Conservation (phyloP, 1,140 invertebrate genomes). For the Drosophila lowei region DNA sequence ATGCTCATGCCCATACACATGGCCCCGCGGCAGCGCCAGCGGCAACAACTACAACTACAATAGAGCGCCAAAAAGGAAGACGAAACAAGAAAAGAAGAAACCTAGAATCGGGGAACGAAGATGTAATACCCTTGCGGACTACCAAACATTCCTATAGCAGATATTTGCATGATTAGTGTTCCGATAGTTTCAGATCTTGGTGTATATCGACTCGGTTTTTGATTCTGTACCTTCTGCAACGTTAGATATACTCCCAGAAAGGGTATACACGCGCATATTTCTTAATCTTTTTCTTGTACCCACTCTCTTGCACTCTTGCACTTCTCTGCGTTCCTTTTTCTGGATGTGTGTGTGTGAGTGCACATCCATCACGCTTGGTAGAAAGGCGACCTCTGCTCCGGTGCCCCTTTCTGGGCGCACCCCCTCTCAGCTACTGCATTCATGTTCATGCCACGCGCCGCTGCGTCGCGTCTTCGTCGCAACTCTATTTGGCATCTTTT, state of each 20-base stretch:
- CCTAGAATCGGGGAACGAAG: too few relatives aligned
- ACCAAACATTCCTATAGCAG: too few relatives aligned
- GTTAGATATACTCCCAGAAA: background rate
- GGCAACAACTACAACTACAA: conserved; percentile 38
- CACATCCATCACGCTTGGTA: conserved; percentile 74
- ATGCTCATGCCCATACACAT: conserved; percentile 55
- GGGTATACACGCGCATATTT: conserved; percentile 54
- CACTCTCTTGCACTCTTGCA: conserved; percentile 20
- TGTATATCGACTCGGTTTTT: too few relatives aligned
- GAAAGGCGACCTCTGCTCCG: conserved; percentile 58
- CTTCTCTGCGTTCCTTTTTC: conserved; percentile 7
- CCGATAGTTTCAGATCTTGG: too few relatives aligned
- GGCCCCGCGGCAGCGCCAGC: background rate
- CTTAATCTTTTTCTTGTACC: conserved; percentile 73
- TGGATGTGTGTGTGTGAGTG: conserved; percentile 35
- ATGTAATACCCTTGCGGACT: too few relatives aligned
- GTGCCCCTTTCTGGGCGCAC: conserved; percentile 7
- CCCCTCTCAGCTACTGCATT: conserved; percentile 26
- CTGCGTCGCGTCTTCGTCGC: conserved; percentile 55
- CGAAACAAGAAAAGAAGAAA: conserved; percentile 6
- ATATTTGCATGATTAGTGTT: too few relatives aligned
- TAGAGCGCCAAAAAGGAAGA: conserved; percentile 10
- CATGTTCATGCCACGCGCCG: conserved; percentile 72
- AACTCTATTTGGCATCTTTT: conserved; percentile 75
- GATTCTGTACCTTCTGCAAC: too few relatives aligned